phyloP scores from a whole-genome alignment of 2,797 vertebrate species.

The Pangasius mekongensis region DNA sequence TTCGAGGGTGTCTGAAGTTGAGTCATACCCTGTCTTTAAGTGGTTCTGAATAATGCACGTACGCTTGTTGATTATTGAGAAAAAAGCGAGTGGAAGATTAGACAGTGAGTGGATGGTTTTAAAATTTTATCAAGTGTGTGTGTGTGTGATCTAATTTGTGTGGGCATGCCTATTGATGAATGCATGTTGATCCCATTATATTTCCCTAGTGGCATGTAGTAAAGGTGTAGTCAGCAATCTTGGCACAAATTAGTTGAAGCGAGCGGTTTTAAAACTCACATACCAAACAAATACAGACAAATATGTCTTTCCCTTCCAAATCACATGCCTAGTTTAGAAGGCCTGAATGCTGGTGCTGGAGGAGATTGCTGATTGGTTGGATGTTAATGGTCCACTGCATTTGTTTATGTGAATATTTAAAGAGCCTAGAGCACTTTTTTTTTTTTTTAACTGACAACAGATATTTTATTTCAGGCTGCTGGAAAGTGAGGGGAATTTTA shows the following conservation, averaged over 20 bases:
- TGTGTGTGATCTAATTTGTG: conserved; percentile 4
- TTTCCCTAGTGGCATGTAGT: conserved; percentile 9
- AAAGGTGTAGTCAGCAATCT: background rate
- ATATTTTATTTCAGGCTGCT: background rate
- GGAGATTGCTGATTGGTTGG: background rate
- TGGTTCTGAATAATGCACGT: conserved; percentile 2
- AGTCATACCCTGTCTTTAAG: conserved; percentile 4
- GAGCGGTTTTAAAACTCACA: background rate
- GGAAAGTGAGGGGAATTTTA: background rate
- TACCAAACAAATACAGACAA: background rate
- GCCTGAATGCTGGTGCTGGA: background rate
- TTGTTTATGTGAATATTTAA: conserved; percentile 1
- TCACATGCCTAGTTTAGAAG: background rate
- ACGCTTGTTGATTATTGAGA: conserved; percentile 3
- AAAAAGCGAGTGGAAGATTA: background rate
- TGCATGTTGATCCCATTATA: conserved; percentile 21
- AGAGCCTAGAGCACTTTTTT: background rate
- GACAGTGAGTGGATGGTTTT: background rate
- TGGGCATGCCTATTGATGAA: conserved; percentile 12
- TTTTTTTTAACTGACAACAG: background rate
- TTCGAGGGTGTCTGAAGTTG: conserved; percentile 4
- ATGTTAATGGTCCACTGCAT: background rate
- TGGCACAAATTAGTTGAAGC: conserved; percentile 14
- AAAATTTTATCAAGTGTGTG: background rate
- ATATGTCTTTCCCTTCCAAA: background rate